Evolutionary conservation across 1,140 invertebrate genomes (phyloP), one percentile per base, ranked within the genome.

Genomic region (Oedothorax gibbosus): DNA sequence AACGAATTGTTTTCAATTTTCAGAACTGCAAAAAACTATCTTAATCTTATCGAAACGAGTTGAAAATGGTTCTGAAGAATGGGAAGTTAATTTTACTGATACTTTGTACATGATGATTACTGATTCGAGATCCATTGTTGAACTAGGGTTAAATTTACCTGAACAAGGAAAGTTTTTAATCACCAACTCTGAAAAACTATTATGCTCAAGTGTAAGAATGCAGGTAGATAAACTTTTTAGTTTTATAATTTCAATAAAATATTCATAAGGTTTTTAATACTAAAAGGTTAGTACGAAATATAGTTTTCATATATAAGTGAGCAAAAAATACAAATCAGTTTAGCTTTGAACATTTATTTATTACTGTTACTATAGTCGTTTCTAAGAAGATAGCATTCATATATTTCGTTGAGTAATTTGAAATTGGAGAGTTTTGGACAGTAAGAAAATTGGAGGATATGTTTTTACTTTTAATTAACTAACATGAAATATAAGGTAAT

Each of bases 11-110:
- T 68, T 49, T 21, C 14, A 20, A 20, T 53, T 85, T 65, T 54
- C 53, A 86, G 85, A 79, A n/a, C 11, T 86, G 10, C 62, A 86
- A 20, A 79, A 72, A 56, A 20, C 71, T n/a, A 56, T 86, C 62
- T 53, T 86, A 50, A 56, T 82, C 15, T 35, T 5, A 35, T 15
- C 50, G 54, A 73, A 82, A 57, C 35, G n/a, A 14, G 35, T 15
- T 18, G 81, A 75, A 54, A 21, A 68, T 57, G 85, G 21, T 21
- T 20, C 5, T 1, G 54, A 50, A 14, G 68, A 81, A 14, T 82
- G 78, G 69, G 56, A 76, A 64, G 72, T 86, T 76, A 86, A 86
- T 68, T 86, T 86, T 49, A 69, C 69, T 49, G 21, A 56, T 66
- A 68, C 62, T 10, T 54, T 86, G 35, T 82, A 79, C 49, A n/a